Conservation (phyloP, 2,888 invertebrate genomes). For the Himalopsyche tibetana region DNA sequence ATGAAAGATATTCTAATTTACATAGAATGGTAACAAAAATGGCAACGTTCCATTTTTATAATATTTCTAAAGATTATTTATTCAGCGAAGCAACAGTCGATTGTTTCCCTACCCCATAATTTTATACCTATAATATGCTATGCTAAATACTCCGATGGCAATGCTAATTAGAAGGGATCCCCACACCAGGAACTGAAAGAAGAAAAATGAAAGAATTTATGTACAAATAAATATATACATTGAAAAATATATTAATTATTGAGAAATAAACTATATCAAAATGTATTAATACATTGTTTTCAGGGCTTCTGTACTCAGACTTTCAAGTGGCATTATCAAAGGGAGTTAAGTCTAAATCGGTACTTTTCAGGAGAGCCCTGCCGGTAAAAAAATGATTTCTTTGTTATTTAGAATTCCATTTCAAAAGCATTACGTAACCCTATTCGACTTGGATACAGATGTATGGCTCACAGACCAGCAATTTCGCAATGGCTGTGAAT, state of each 20-base stretch:
- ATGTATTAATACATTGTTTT: conserved; percentile 8
- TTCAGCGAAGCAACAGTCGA: background rate
- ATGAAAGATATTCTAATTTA: background rate
- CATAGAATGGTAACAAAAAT: conserved; percentile 9
- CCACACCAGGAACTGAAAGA: conserved; percentile 77
- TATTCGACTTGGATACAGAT: no score
- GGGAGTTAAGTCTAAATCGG: no score
- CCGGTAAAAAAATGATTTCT: no score
- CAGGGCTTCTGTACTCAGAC: background rate
- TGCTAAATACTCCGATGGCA: conserved; percentile 83
- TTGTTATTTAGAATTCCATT: no score
- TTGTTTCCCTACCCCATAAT: conserved; percentile 48
- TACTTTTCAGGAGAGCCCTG: no score
- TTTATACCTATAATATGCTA: conserved; percentile 86
- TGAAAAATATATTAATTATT: no score
- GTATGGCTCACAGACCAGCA: no score
- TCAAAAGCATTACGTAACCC: no score
- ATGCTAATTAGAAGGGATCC: conserved; percentile 83
- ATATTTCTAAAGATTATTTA: background rate
- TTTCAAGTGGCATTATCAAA: background rate
- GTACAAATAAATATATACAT: no score
- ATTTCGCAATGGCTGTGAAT: no score
- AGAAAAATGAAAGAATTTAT: background rate
- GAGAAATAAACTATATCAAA: background rate
- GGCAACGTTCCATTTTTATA: conserved; percentile 2